Evolutionary conservation across 35 echinoderm and acorn worm genomes (phyloP).

Genomic region (Strongylocentrotus purpuratus): DNA sequence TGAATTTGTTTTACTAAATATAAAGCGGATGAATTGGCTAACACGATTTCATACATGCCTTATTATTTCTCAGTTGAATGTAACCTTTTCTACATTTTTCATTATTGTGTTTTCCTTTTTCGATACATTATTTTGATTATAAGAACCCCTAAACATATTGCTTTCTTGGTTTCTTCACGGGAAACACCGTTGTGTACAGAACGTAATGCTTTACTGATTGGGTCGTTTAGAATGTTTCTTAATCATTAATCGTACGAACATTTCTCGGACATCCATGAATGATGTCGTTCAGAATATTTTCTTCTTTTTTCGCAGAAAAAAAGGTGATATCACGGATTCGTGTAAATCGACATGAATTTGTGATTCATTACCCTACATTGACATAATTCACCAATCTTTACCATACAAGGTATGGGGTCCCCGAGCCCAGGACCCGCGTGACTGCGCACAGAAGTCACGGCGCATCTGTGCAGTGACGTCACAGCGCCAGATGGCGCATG

Average conservation of each 20-base stretch:
- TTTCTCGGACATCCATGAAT: background rate
- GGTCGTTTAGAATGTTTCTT: too few species aligned
- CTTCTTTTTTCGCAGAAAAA: background rate
- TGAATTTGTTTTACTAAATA: too few species aligned
- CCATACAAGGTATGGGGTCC: background rate
- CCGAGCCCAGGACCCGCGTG: background rate
- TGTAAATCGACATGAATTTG: background rate
- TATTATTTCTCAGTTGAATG: too few species aligned
- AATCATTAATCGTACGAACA: background rate
- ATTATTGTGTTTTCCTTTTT: too few species aligned
- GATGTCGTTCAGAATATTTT: background rate
- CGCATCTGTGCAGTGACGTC: slow-evolving; percentile 37
- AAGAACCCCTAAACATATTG: too few species aligned
- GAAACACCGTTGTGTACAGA: too few species aligned
- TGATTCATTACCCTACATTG: background rate
- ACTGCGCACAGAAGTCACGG: slow-evolving; percentile 44
- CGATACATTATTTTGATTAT: too few species aligned
- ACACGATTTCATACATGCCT: too few species aligned
- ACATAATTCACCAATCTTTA: background rate
- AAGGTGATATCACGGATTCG: background rate
- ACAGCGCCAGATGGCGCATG: slow-evolving; percentile 6
- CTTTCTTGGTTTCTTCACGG: too few species aligned
- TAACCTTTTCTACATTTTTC: too few species aligned
- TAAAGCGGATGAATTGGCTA: too few species aligned
- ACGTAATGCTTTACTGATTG: too few species aligned